A percentile compares a stretch with the other conserved stretches of the same genome.
These are phyloP conservation scores for Octodon degus DNA, from an alignment of 2,113 vertebrate species.

Conservation along the genomic window DNA sequence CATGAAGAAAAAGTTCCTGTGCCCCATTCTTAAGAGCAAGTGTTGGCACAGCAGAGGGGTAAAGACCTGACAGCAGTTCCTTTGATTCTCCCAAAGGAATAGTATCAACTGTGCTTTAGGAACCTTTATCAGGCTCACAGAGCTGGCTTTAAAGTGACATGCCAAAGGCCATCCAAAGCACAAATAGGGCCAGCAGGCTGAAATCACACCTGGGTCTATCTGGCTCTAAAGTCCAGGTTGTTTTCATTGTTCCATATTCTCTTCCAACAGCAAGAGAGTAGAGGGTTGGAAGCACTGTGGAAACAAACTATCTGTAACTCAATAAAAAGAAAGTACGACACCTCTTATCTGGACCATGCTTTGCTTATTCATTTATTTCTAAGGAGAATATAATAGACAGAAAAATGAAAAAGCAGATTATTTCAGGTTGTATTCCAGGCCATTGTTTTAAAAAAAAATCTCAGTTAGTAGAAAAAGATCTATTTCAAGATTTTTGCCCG, in stretches of 20 bases:
- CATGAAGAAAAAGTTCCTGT: background rate
- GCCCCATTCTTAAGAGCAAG: background rate
- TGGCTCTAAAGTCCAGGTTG: background rate
- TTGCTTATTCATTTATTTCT: background rate
- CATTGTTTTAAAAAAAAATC: background rate
- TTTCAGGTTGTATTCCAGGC: background rate
- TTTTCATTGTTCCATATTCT: background rate
- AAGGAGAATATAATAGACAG: background rate
- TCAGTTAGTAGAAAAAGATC: background rate
- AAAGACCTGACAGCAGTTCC: background rate
- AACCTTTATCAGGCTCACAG: background rate
- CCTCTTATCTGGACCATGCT: background rate
- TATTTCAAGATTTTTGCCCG: background rate
- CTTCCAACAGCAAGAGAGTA: background rate
- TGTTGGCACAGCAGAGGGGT: background rate
- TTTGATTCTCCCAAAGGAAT: background rate
- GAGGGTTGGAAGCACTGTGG: background rate
- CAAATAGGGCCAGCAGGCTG: background rate
- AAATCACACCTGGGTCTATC: background rate
- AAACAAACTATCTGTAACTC: background rate
- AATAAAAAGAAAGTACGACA: background rate
- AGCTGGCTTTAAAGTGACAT: background rate
- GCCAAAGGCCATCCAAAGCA: background rate
- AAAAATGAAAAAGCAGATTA: background rate
- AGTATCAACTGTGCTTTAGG: background rate